Evolutionary conservation across 2,797 vertebrate species (phyloP), one percentile per base, ranked within the genome.

Genomic region (Macropodus opercularis): DNA sequence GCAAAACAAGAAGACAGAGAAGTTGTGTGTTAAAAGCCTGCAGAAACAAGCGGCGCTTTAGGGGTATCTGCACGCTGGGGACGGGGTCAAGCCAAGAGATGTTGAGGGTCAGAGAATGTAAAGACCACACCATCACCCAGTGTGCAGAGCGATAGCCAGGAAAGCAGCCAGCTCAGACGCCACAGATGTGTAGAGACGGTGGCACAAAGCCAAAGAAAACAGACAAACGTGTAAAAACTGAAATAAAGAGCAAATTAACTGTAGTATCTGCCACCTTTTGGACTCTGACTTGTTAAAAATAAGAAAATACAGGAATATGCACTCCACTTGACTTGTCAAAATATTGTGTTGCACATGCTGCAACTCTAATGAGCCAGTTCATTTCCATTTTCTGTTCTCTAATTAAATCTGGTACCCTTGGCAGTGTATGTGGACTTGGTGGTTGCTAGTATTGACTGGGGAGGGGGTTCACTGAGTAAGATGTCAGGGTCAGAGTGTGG

Each of bases 1-100:
- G 92, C 90, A 96, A 96, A 95, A 94, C 90, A 95, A 94, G 93
- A 95, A 95, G 93, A 92, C 91, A 96, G 93, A 94, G 85, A 94
- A 91, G 92, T 90, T 76, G 84, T 87, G 91, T 85, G 91, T 95
- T 94, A 94, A 91, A 92, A 90, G 90, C 79, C 86, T 90, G 85
- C 81, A 44, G 83, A 77, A 77, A 68, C 62, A 72, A 87, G 84
- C 75, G 39, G 73, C 70, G 80, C 85, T 85, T 87, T 74, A 70
- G 75, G 67, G 76, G 74, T 59, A 44, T 77, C 75, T 79, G 83
- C 72, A 77, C 84, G 52, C 77, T 44, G 48, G 58, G 77, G 78
- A 56, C 14, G 1, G 44, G 77, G 62, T 57, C n/a, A 40, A 61
- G 65, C 29, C 9, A 6, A 43, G 71, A 52, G 39, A 47, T 29